Evolutionary conservation across 2,797 vertebrate species (phyloP).

Genomic region (Chromis chromis): DNA sequence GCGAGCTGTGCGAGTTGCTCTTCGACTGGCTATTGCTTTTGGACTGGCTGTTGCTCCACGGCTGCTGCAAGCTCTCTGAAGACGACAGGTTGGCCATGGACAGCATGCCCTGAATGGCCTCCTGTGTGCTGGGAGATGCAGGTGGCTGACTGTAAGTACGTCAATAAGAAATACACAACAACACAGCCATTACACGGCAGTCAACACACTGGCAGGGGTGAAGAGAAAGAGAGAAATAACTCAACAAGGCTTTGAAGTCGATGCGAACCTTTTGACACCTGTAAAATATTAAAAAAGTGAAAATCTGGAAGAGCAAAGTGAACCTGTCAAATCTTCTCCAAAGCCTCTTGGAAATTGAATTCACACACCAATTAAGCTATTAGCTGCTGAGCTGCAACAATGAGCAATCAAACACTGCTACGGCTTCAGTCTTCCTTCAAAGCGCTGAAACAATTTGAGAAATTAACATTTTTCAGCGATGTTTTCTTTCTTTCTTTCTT

Average conservation of each 20-base stretch:
- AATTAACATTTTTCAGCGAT: slow-evolving; percentile 84
- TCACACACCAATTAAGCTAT: slow-evolving; percentile 67
- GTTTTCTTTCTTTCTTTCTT: slow-evolving; percentile 77
- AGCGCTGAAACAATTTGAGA: slow-evolving; percentile 77
- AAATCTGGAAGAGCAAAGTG: neutral
- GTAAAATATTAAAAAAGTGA: neutral
- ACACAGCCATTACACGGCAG: slow-evolving; percentile 75
- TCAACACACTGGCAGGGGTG: slow-evolving; percentile 43
- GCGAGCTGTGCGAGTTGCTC: slow-evolving; percentile 87
- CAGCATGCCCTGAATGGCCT: slow-evolving; percentile 99
- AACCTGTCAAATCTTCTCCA: slow-evolving; percentile 34
- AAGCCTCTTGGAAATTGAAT: slow-evolving; percentile 53
- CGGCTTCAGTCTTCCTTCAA: slow-evolving; percentile 65
- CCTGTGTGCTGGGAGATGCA: slow-evolving; percentile 98
- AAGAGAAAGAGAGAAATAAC: slow-evolving; percentile 49
- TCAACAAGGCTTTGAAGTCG: slow-evolving; percentile 3
- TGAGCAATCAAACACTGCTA: slow-evolving; percentile 62
- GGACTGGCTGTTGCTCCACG: slow-evolving; percentile 91
- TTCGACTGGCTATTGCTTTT: slow-evolving; percentile 90
- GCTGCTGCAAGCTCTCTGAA: slow-evolving; percentile 92
- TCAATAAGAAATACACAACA: slow-evolving; percentile 86
- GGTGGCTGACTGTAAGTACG: slow-evolving; percentile 94
- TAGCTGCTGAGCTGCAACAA: slow-evolving; percentile 67
- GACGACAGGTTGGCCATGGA: slow-evolving; percentile 99
- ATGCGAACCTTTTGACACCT: slow-evolving; percentile 4